phyloP scores from a whole-genome alignment of 2,888 invertebrate genomes.

The Mylabris sibirica region DNA sequence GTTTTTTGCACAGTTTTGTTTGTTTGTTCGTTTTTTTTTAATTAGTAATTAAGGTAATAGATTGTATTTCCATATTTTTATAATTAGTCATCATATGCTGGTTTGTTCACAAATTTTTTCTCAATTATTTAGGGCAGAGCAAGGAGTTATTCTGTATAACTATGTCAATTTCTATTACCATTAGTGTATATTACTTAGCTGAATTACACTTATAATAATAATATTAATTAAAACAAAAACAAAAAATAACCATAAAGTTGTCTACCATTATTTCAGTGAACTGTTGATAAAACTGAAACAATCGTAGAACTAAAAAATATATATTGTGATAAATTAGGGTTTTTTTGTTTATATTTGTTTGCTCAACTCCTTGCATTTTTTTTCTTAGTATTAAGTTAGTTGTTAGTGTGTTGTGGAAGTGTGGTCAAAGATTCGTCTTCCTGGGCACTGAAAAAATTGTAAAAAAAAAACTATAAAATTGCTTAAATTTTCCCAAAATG shows the following conservation, averaged over 20 bases:
- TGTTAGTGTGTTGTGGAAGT: slow-evolving; percentile 54
- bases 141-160: slow-evolving; percentile 28
- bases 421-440: slow-evolving; percentile 55
- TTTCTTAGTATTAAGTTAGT: slow-evolving; percentile 46
- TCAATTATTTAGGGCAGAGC: slow-evolving; percentile 25
- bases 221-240: slow-evolving; percentile 9
- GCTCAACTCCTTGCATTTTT: slow-evolving; percentile 53
- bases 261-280: slow-evolving; percentile 12
- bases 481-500: slow-evolving; percentile 13
- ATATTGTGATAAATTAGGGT: slow-evolving; percentile 47
- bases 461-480: slow-evolving; percentile 41
- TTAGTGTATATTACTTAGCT: slow-evolving; percentile 2
- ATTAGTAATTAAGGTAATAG: not conserved
- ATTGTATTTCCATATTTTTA: slow-evolving; percentile 28
- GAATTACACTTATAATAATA: slow-evolving; percentile 5
- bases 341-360: slow-evolving; percentile 45
- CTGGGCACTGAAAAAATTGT: slow-evolving; percentile 57
- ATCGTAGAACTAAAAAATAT: slow-evolving; percentile 32
- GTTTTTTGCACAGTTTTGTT: slow-evolving; percentile 5
- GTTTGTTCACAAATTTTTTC: slow-evolving; percentile 28
- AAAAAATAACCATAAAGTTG: slow-evolving; percentile 10
- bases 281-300: slow-evolving; percentile 37
- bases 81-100: slow-evolving; percentile 29
- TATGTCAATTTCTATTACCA: slow-evolving; percentile 9
- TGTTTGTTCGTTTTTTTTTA: not conserved